Base-by-base conservation (phyloP, 2,797 vertebrate species). In the Phrynocephalus forsythii region DNA sequence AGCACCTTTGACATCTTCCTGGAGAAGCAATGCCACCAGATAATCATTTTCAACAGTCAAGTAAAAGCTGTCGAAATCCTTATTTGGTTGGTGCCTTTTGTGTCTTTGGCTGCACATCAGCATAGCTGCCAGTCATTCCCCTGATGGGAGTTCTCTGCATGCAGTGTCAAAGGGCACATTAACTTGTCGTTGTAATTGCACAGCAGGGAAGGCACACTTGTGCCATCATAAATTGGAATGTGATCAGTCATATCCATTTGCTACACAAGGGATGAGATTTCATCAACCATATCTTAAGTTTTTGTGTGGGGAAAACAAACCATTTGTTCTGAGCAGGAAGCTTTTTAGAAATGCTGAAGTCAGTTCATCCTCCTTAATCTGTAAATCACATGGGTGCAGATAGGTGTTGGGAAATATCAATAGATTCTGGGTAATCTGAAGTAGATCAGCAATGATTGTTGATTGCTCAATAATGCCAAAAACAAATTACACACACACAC, bases 21-120 rank as follows among this genome's bases (percentile, higher is more conserved):
- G 52, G 10, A 56, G 52, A 13, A 13, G 52, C 52, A 56, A 56
- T 56, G 52, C 52, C 52, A 56, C 52, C 9, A 56, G 52, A 56
- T 56, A 56, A 44, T 44, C 38, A 44, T 44, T 44, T 44, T 44
- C 38, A 44, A 44, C 38, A 44, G 38, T 44, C 38, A 13, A 78
- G 38, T 86, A 68, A 86, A 86, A 33, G 66, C 72, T 48, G n/a
- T 88, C 79, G 7, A 73, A 33, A 66, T 73, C n/a, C 30, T 88
- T 33, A 10, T 10, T 69, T 56, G 66, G 30, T 38, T 18, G 16
- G 26, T 50, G 22, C 44, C 38, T 80, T 69, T 38, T 52, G 22
- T 66, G 69, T 38, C 67, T 76, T 80, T 30, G 44, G 20, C 77
- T 73, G 50, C 75, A 66, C 3, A 10, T 48, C 67, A 63, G 30